A percentile compares a stretch with the other conserved stretches of the same genome.
Evolutionary conservation across 2,888 invertebrate genomes (phyloP).

Genomic region (Entomobrya multifasciata): DNA sequence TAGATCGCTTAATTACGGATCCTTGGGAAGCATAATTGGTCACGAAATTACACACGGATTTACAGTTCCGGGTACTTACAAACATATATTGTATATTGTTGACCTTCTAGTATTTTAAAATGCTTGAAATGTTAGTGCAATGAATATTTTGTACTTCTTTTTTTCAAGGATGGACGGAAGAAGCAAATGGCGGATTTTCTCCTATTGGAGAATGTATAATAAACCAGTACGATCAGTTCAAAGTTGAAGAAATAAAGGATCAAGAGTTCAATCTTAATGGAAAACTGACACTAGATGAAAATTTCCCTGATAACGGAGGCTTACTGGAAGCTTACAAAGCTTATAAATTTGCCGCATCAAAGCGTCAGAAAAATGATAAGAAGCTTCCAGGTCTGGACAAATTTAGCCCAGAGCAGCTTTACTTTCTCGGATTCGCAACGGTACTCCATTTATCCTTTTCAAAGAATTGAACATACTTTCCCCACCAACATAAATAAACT

Average conservation of each 20-base stretch:
- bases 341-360: constrained; percentile 75
- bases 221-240: constrained; percentile 64
- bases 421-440: constrained; percentile 82
- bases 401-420: constrained; percentile 81
- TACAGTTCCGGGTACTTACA: constrained; percentile 52
- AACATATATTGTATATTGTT: not conserved
- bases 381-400: constrained; percentile 79
- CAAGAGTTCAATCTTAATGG: constrained; percentile 69
- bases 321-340: constrained; percentile 78
- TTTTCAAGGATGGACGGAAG: constrained; percentile 74
- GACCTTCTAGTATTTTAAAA: too few relatives aligned
- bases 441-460: constrained; percentile 54
- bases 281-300: constrained; percentile 73
- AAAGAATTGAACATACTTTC: not conserved
- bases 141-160: not conserved
- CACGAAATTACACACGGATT: constrained; percentile 68
- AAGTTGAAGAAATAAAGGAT: constrained; percentile 55
- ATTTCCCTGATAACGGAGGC: constrained; percentile 79
- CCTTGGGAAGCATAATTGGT: constrained; percentile 69
- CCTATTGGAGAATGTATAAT: constrained; percentile 70
- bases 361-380: constrained; percentile 75
- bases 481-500: not conserved
- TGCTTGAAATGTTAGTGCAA: not conserved
- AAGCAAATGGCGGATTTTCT: constrained; percentile 66
- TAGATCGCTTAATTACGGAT: constrained; percentile 72